Conservation (phyloP, 2,113 vertebrate species). For the Myanophis thanlyinensis region DNA sequence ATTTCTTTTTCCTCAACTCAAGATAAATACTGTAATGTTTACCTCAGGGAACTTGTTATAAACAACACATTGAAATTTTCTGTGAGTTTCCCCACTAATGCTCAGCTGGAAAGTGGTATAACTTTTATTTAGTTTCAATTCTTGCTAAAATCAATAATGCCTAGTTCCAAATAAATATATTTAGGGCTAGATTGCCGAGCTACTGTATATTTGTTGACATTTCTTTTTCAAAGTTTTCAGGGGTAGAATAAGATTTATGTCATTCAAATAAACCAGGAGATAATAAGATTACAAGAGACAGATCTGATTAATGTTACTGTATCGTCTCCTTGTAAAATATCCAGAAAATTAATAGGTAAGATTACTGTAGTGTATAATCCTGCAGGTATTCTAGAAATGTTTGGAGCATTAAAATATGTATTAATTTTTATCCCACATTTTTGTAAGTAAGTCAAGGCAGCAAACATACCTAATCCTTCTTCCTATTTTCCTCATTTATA, state of each 20-base stretch:
- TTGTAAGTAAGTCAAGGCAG: not conserved
- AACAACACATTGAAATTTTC: constrained; percentile 16
- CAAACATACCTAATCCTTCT: not conserved
- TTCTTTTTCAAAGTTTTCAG: not conserved
- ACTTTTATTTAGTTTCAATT: not conserved
- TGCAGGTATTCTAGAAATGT: not conserved
- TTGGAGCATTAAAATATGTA: not conserved
- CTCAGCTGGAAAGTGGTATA: constrained; percentile 18
- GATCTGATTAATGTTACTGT: not conserved
- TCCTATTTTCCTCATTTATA: not conserved
- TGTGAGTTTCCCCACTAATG: constrained; percentile 3
- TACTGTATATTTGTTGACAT: not conserved
- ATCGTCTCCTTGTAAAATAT: not conserved
- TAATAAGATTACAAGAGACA: not conserved
- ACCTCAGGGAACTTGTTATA: constrained; percentile 20
- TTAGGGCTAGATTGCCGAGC: not conserved
- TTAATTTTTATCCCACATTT: not conserved
- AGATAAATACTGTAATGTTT: constrained; percentile 16
- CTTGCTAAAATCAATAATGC: not conserved
- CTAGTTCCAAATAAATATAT: constrained; percentile 15
- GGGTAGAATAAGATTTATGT: not conserved
- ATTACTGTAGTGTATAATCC: not conserved
- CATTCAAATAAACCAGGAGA: not conserved
- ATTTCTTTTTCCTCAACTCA: constrained; percentile 25
- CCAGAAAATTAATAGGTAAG: not conserved